Evolutionary conservation across 2,888 invertebrate genomes (phyloP), one percentile per base, ranked within the genome.

Genomic region (Cremastinae sp.): DNA sequence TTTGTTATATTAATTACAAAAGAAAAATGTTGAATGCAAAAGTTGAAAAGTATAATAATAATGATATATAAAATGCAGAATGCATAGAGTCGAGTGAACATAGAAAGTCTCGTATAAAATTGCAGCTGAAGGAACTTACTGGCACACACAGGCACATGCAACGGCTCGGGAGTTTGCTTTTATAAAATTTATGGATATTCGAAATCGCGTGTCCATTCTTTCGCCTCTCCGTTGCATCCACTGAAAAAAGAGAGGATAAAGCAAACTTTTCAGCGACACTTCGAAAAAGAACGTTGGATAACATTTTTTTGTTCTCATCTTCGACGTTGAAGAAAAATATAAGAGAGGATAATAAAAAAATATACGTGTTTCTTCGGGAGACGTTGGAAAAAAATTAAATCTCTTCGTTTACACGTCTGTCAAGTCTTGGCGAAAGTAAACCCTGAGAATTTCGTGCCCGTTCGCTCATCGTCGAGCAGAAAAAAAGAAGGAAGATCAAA

Each of bases 111-210:
- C 34, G 8, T 53, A 34, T 34, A 28, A 28, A 28, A 2, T 2
- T 28, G 28, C 28, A n/a, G 12, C 9, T 12, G 34, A 28, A 22
- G 34, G 1, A 14, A 53, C 28, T 1, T 12, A 34, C 7, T 7
- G 5, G 34, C 28, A 36, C 68, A 28, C 36, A 49, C 28, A 28
- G 5, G 28, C 28, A 5, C 28, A 28, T 28, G 20, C 45, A 9
- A 12, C 12, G 36, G n/a, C 7, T 36, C 34, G 12, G 49, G 20
- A 58, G 12, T 41, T 58, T 49, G 22, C 28, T 62, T 62, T 74
- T 56, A 69, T 43, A 65, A 69, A 28, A 68, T 69, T 74, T 69
- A 74, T 69, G 74, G 58, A 69, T 64, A 69, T 74, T 62, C 28
- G 43, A 64, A 69, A 69, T 68, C 41, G 59, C 53, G 56, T 47